Conservation (phyloP, 2,113 vertebrate genomes). For the Axis porcinus region DNA sequence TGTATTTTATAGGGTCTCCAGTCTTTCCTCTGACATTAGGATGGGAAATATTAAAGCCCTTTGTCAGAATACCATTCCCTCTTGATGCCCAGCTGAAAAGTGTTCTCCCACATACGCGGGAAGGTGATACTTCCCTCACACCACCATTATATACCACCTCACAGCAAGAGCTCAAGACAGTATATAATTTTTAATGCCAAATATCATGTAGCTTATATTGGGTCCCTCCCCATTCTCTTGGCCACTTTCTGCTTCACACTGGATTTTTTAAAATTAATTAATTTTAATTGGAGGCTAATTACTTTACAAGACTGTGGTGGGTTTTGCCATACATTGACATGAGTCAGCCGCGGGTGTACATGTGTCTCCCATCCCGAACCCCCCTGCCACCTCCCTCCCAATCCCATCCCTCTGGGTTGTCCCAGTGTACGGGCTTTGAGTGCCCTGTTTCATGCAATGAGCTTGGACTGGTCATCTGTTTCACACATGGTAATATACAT, state of each 20-base stretch:
- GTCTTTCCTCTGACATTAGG: not conserved
- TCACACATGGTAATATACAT: not conserved
- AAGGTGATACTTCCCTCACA: not conserved
- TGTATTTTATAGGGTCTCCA: not conserved
- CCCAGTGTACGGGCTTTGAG: not conserved
- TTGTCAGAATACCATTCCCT: not conserved
- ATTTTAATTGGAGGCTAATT: not conserved
- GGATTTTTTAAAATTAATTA: not conserved
- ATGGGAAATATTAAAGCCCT: not conserved
- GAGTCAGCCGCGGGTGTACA: not conserved
- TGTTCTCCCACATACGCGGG: not conserved
- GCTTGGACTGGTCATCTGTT: not conserved
- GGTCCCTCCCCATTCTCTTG: not conserved
- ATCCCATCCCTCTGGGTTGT: not conserved
- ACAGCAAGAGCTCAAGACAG: not conserved
- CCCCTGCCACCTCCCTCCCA: not conserved
- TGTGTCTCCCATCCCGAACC: not conserved
- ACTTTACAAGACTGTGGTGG: not conserved
- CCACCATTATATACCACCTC: not conserved
- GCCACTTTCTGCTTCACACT: not conserved
- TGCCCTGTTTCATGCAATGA: not conserved
- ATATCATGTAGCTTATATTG: not conserved
- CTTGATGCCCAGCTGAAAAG: not conserved
- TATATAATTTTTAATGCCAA: not conserved
- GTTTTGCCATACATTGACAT: not conserved